Evolutionary conservation across 2,888 invertebrate genomes (phyloP).

Genomic region (Drosophila mayaguana): DNA sequence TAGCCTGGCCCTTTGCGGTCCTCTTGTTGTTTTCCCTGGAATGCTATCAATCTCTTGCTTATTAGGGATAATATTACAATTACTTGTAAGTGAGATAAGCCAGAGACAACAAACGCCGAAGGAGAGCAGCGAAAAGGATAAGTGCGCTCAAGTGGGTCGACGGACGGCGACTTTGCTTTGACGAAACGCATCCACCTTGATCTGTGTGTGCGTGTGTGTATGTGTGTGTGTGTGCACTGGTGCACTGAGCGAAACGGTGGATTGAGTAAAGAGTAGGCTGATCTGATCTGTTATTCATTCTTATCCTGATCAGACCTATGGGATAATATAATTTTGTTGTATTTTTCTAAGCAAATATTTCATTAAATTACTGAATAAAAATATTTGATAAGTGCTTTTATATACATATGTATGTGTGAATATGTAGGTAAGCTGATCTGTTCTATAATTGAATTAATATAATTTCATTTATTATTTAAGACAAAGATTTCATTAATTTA

Average conservation of each 20-base stretch:
- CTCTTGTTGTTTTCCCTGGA: slow-evolving; percentile 64
- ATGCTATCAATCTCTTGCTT: slow-evolving; percentile 80
- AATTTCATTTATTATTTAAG: no score
- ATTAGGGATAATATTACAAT: slow-evolving; percentile 81
- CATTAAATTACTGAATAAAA: no score
- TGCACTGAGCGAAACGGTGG: not conserved
- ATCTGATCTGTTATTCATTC: no score
- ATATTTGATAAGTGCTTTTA: no score
- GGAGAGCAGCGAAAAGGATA: slow-evolving; percentile 24
- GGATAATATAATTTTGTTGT: no score
- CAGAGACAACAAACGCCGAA: slow-evolving; percentile 36
- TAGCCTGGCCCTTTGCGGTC: slow-evolving; percentile 45
- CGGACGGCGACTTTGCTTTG: slow-evolving; percentile 1
- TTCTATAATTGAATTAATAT: no score
- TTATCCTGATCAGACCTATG: no score
- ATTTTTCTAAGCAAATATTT: no score
- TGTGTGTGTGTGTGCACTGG: not conserved
- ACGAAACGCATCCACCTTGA: slow-evolving; percentile 18
- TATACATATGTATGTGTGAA: no score
- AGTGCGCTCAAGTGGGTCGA: slow-evolving; percentile 49
- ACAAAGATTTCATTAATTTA: no score
- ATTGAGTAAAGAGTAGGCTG: not conserved
- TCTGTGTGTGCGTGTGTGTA: not conserved
- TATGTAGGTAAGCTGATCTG: no score
- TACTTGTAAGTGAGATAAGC: slow-evolving; percentile 79